Evolutionary conservation across 1,140 invertebrate genomes (phyloP).

Genomic region (Magallana gigas): DNA sequence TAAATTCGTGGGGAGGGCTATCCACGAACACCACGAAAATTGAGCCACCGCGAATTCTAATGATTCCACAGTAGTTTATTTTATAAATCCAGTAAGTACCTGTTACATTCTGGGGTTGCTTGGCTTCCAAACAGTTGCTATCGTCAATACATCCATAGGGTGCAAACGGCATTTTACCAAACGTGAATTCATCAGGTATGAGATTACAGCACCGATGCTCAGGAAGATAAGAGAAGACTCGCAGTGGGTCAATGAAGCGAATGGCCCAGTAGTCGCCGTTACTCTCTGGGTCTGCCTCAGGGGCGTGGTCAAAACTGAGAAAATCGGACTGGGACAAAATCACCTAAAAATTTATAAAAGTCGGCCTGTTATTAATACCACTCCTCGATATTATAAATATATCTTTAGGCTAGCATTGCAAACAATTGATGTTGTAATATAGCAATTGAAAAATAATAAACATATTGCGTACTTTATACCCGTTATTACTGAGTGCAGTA

Average conservation of each 20-base stretch:
- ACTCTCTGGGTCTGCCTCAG: conserved; percentile 70
- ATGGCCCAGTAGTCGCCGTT: conserved; percentile 71
- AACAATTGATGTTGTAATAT: too few relatives aligned
- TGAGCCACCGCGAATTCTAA: too few relatives aligned
- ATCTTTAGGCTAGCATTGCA: too few relatives aligned
- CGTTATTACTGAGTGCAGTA: conserved; percentile 67
- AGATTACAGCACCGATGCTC: conserved; percentile 61
- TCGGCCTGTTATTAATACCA: too few relatives aligned
- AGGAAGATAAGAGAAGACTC: conserved; percentile 57
- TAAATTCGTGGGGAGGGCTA: too few relatives aligned
- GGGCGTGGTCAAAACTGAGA: conserved; percentile 72
- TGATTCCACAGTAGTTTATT: too few relatives aligned
- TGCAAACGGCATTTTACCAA: conserved; percentile 47
- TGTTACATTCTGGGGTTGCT: conserved; percentile 65
- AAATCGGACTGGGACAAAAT: conserved; percentile 70
- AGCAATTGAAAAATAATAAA: neutral
- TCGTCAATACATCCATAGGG: conserved; percentile 45
- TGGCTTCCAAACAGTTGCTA: conserved; percentile 56
- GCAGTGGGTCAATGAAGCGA: conserved; percentile 64
- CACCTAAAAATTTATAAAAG: conserved; percentile 61
- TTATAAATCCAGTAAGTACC: conserved; percentile 55
- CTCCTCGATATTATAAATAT: too few relatives aligned
- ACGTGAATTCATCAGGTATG: conserved; percentile 52
- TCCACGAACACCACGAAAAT: too few relatives aligned
- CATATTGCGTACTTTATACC: conserved; percentile 65